These are phyloP conservation scores for Cheilosia urbana DNA, from an alignment of 2,888 invertebrate genomes.

Conservation along the genomic window DNA sequence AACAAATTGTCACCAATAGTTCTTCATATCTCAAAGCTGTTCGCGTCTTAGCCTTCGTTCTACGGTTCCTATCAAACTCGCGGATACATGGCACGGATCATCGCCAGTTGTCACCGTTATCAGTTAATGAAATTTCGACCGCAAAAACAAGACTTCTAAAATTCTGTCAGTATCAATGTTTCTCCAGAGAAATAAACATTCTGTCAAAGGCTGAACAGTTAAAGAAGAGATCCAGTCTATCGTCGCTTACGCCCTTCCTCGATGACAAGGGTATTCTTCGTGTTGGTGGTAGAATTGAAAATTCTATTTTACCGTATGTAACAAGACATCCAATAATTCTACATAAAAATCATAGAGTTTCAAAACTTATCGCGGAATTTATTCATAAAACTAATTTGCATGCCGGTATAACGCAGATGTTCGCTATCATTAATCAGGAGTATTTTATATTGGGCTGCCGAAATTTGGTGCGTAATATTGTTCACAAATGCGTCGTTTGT, in stretches of 20 bases:
- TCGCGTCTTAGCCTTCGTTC: not conserved
- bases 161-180: too few species aligned
- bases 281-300: too few species aligned
- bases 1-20: not conserved
- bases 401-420: not conserved
- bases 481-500: not conserved
- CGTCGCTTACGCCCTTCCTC: not conserved
- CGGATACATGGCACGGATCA: not conserved
- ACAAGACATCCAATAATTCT: constrained; percentile 1
- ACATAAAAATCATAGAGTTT: not conserved
- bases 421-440: not conserved
- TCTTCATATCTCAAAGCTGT: not conserved
- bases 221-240: too few species aligned
- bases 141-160: too few species aligned
- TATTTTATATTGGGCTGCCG: not conserved
- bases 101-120: not conserved
- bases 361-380: not conserved
- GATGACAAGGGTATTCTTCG: not conserved
- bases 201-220: not conserved
- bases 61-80: not conserved
- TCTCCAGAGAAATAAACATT: not conserved
- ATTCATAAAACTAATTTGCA: constrained; percentile 1
- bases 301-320: not conserved
- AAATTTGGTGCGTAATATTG: not conserved
- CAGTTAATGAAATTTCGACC: not conserved